Evolutionary conservation across 1,140 invertebrate genomes (phyloP).

Genomic region (Drosophila watanabei): DNA sequence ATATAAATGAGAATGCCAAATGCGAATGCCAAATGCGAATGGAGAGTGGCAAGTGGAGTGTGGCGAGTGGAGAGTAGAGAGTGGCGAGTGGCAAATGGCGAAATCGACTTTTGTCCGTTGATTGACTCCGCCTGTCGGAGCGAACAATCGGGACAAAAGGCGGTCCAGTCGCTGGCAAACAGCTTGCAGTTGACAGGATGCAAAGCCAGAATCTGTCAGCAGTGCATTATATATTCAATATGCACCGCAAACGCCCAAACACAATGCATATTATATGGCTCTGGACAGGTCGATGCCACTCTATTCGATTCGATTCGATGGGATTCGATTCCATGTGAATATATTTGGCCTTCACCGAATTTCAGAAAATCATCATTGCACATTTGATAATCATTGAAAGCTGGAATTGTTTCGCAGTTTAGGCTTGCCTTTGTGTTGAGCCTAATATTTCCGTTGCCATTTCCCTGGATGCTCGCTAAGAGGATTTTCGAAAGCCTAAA

Average conservation of each 20-base stretch:
- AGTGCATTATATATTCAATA: slow-evolving; percentile 58
- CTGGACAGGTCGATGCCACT: slow-evolving; percentile 6
- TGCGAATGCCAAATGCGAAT: slow-evolving; percentile 16
- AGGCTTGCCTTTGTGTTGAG: slow-evolving; percentile 7
- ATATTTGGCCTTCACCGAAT: background rate
- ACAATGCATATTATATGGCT: slow-evolving; percentile 32
- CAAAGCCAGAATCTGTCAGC: slow-evolving; percentile 49
- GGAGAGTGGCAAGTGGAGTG: background rate
- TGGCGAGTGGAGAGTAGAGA: background rate
- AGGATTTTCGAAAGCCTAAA: background rate
- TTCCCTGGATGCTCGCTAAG: slow-evolving; percentile 6
- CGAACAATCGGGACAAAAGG: slow-evolving; percentile 46
- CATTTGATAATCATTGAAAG: slow-evolving; percentile 36
- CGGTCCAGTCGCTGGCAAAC: slow-evolving; percentile 9
- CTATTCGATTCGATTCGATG: background rate
- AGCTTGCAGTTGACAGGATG: slow-evolving; percentile 46
- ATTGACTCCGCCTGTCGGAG: slow-evolving; percentile 47
- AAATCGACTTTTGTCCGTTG: slow-evolving; percentile 57
- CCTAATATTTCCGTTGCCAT: slow-evolving; percentile 19
- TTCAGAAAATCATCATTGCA: slow-evolving; percentile 9
- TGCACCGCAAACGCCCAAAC: slow-evolving; percentile 26
- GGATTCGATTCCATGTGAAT: background rate
- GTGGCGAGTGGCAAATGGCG: slow-evolving; percentile 1
- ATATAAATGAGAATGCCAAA: slow-evolving; percentile 36
- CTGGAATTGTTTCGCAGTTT: slow-evolving; percentile 6